Evolutionary conservation across 2,113 vertebrate genomes (phyloP).

Genomic region (Empidonax traillii): DNA sequence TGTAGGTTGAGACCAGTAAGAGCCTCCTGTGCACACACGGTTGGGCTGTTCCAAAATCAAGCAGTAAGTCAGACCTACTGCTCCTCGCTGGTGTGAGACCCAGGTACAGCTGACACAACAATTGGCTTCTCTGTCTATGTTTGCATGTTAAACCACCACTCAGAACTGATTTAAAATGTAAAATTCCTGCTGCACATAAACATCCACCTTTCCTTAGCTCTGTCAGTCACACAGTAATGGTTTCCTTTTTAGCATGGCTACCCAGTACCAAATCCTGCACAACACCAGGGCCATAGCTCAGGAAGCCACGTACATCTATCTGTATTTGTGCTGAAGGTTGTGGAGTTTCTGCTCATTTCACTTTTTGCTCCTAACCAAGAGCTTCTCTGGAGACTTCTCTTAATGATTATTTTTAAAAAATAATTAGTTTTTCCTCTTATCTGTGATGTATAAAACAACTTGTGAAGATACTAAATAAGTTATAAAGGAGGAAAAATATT

Average conservation of each 20-base stretch:
- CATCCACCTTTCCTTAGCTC: background rate
- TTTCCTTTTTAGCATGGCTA: background rate
- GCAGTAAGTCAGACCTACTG: rapidly evolving
- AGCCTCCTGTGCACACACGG: rapidly evolving
- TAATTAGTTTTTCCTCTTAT: background rate
- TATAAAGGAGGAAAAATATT: background rate
- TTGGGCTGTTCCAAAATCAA: rapidly evolving
- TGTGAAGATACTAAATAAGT: background rate
- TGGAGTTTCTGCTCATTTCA: background rate
- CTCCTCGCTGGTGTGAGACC: background rate
- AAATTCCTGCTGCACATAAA: background rate
- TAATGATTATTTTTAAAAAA: background rate
- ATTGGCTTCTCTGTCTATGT: rapidly evolving
- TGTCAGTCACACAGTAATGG: background rate
- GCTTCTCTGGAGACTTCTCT: background rate
- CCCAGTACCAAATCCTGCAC: background rate
- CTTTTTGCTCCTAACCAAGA: background rate
- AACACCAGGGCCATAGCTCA: rapidly evolving
- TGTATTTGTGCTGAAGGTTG: background rate
- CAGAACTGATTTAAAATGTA: background rate
- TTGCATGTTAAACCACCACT: background rate
- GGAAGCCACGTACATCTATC: background rate
- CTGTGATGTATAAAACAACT: background rate
- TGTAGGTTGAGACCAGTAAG: background rate
- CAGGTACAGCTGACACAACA: background rate